These are phyloP conservation scores for Pangasius larnaudii DNA, from an alignment of 2,797 vertebrate species.

Conservation along the genomic window DNA sequence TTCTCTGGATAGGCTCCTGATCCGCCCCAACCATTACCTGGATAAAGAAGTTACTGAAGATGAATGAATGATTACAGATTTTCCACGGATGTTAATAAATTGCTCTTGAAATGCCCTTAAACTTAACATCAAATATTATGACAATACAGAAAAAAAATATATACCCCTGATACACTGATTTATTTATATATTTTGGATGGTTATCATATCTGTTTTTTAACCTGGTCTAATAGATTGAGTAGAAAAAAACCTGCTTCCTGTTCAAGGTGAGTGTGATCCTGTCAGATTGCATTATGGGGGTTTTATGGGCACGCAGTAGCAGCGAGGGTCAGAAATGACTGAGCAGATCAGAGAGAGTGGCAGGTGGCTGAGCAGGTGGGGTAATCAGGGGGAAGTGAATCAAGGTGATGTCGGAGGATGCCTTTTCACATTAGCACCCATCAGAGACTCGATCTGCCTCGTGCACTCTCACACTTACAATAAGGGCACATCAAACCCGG, in stretches of 20 bases:
- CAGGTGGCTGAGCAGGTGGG: constrained; percentile 50
- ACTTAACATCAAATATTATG: not conserved
- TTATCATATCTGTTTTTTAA: not conserved
- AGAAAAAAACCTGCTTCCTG: not conserved
- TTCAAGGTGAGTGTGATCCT: constrained; percentile 31
- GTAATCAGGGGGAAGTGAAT: constrained; percentile 53
- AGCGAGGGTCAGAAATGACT: constrained; percentile 35
- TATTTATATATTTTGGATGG: not conserved
- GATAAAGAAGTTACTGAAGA: not conserved
- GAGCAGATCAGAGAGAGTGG: constrained; percentile 43
- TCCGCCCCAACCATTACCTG: not conserved
- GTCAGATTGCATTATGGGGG: constrained; percentile 35
- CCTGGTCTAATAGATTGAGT: not conserved
- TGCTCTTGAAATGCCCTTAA: not conserved
- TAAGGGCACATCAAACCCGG: constrained; percentile 42
- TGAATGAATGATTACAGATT: not conserved
- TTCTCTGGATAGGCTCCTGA: not conserved
- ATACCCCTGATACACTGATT: too few species aligned
- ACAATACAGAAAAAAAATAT: not conserved
- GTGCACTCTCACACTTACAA: constrained; percentile 43
- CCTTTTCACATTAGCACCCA: constrained; percentile 38
- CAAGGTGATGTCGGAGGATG: constrained; percentile 49
- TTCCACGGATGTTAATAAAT: not conserved
- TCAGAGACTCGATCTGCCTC: constrained; percentile 38
- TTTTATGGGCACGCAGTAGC: constrained; percentile 14